A percentile compares a stretch with the other conserved stretches of the same genome.
Evolutionary conservation across 2,113 vertebrate genomes (phyloP).

Genomic region (Asarcornis scutulata): DNA sequence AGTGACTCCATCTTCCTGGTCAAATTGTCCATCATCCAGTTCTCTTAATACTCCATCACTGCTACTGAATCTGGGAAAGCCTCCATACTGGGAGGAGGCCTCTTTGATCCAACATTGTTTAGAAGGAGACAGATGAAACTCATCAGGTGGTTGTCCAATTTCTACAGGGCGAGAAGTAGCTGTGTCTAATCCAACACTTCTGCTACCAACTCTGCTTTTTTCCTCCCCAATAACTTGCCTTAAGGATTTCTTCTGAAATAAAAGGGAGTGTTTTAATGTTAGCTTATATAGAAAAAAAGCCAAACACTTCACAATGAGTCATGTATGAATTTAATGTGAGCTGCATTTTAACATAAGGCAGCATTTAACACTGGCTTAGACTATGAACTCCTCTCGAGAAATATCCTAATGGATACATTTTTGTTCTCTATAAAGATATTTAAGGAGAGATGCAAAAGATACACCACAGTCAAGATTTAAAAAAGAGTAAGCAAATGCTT

Average conservation of each 20-base stretch:
- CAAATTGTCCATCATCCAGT: constrained; percentile 89
- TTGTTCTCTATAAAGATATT: not conserved
- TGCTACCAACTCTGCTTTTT: constrained; percentile 59
- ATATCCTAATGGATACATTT: not conserved
- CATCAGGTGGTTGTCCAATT: not conserved
- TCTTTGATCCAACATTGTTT: constrained; percentile 67
- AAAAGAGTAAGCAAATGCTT: not conserved
- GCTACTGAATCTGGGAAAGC: constrained; percentile 83
- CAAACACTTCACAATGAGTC: not conserved
- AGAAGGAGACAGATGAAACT: constrained; percentile 31
- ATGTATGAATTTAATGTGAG: not conserved
- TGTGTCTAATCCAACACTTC: constrained; percentile 64
- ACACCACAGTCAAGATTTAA: not conserved
- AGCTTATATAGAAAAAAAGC: not conserved
- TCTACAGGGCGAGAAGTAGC: constrained; percentile 15
- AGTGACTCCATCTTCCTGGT: constrained; percentile 93
- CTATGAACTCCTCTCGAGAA: not conserved
- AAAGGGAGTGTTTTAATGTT: not conserved
- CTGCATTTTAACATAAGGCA: not conserved
- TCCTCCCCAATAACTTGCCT: constrained; percentile 63
- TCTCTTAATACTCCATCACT: constrained; percentile 84
- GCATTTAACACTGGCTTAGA: not conserved
- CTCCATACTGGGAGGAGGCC: constrained; percentile 47
- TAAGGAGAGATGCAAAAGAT: not conserved
- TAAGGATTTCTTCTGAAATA: constrained; percentile 77